A percentile compares a stretch with the other conserved stretches of the same genome.
Conservation (phyloP, 2,797 vertebrate genomes). For the Mionectes olivaceus region DNA sequence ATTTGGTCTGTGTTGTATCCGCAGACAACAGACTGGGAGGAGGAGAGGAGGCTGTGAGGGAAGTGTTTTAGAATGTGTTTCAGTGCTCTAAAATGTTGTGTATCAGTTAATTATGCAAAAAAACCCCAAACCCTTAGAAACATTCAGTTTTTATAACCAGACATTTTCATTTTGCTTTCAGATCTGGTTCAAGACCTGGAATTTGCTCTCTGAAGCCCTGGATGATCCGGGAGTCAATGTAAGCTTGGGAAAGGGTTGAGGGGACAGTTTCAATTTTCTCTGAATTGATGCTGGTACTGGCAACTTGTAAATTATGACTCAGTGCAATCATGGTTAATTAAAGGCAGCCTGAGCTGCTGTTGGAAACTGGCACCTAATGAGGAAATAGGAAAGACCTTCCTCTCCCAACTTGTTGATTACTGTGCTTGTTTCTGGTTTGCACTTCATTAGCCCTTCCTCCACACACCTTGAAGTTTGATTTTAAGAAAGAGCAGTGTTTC, state of each 20-base stretch:
- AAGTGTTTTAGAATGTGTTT: not conserved
- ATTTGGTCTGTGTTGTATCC: not conserved
- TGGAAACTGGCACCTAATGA: not conserved
- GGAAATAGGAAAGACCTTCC: not conserved
- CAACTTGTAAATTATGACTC: not conserved
- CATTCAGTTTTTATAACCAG: not conserved
- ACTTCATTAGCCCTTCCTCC: not conserved
- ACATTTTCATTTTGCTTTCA: not conserved
- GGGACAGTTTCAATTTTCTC: not conserved
- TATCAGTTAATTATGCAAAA: not conserved
- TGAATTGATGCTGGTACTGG: not conserved
- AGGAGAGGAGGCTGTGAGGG: slow-evolving; percentile 5
- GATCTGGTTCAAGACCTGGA: not conserved
- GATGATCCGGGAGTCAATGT: not conserved
- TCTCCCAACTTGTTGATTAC: not conserved
- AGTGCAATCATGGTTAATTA: not conserved
- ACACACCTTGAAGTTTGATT: not conserved
- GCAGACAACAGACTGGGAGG: not conserved
- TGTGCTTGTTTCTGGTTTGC: not conserved
- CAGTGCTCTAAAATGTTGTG: not conserved
- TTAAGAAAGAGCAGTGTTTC: not conserved
- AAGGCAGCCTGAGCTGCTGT: not conserved
- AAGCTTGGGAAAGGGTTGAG: not conserved
- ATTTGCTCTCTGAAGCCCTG: not conserved
- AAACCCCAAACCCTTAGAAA: not conserved